Percentiles rank a stretch among this genome's conserved stretches.
phyloP scores from a whole-genome alignment of 2,113 vertebrate species.

The Elgaria multicarinata region DNA sequence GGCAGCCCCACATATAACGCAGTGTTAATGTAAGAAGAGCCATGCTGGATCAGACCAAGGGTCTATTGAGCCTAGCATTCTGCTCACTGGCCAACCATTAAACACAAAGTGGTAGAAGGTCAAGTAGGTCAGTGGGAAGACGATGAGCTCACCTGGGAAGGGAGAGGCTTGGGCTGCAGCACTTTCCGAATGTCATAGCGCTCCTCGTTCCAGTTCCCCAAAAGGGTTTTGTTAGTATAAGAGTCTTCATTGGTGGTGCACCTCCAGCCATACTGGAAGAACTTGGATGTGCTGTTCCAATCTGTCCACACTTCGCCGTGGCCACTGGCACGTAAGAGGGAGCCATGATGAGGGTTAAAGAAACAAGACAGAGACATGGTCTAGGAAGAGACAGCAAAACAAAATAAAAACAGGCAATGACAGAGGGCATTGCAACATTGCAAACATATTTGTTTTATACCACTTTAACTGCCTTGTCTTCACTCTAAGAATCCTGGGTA shows the following conservation, averaged over 20 bases:
- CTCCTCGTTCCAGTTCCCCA: slow-evolving; percentile 81
- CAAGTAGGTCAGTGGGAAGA: background rate
- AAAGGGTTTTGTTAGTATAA: slow-evolving; percentile 69
- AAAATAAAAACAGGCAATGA: background rate
- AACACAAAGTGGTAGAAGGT: background rate
- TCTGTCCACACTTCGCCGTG: slow-evolving; percentile 77
- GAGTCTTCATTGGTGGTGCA: slow-evolving; percentile 74
- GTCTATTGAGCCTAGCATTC: no score
- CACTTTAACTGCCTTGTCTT: background rate
- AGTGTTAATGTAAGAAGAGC: no score
- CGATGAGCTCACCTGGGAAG: slow-evolving; percentile 71
- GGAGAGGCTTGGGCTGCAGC: slow-evolving; percentile 69
- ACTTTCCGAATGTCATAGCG: slow-evolving; percentile 61
- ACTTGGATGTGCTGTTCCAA: slow-evolving; percentile 64
- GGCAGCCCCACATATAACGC: no score
- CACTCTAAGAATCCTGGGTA: background rate
- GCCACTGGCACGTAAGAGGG: slow-evolving; percentile 70
- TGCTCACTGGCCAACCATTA: no score
- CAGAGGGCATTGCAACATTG: background rate
- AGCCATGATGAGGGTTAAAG: slow-evolving; percentile 58
- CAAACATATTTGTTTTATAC: background rate
- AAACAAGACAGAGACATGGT: slow-evolving; percentile 48
- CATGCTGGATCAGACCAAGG: no score
- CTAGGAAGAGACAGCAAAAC: slow-evolving; percentile 25
- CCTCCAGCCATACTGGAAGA: slow-evolving; percentile 79